Conservation (phyloP, 2,113 vertebrate genomes). For the Phalacrocorax brasilianus region DNA sequence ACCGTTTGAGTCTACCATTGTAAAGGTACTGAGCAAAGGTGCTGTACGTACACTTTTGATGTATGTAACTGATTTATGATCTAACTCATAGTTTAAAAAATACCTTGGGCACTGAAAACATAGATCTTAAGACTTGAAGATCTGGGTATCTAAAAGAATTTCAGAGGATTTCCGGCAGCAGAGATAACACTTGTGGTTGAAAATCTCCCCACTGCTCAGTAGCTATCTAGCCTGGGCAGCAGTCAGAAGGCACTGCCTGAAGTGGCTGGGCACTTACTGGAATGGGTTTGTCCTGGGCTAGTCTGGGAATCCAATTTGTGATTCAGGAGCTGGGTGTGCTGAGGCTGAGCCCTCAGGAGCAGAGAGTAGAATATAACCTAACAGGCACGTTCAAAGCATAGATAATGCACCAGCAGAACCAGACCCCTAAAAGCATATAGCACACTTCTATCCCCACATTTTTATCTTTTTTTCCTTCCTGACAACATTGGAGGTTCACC, state of each 20-base stretch:
- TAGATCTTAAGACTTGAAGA: neutral
- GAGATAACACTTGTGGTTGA: neutral
- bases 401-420: neutral
- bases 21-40: neutral
- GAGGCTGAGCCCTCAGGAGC: neutral
- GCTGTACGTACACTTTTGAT: neutral
- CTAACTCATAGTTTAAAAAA: neutral
- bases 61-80: neutral
- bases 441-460: fast-evolving
- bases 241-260: neutral
- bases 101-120: neutral
- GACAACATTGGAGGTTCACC: neutral
- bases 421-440: neutral
- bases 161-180: neutral
- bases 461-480: neutral
- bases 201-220: neutral
- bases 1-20: neutral
- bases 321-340: neutral
- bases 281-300: neutral
- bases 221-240: neutral
- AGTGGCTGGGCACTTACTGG: neutral
- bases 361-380: neutral
- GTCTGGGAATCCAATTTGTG: neutral
- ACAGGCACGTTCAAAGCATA: neutral
- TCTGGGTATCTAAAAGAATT: neutral